Evolutionary conservation across 2,888 invertebrate species (phyloP).

Genomic region (Diadegma fenestrale): DNA sequence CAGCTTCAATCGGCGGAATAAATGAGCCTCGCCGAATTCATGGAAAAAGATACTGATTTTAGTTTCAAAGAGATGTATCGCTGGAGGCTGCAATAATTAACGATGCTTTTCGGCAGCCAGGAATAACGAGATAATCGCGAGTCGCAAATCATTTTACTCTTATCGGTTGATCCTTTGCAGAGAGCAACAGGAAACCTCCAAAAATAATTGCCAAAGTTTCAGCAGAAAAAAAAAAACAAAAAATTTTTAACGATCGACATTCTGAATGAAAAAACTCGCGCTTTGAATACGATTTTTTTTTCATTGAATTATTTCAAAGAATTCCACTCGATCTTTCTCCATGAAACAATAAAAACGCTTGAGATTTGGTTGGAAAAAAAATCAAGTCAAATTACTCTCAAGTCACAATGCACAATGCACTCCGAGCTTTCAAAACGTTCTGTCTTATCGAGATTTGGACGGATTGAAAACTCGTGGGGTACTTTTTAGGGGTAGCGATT

Average conservation of each 20-base stretch:
- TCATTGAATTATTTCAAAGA: too few relatives aligned
- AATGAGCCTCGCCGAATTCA: constrained; percentile 26
- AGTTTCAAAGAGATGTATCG: constrained; percentile 2
- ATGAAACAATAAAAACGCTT: too few relatives aligned
- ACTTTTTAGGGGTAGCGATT: too few relatives aligned
- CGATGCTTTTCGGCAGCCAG: neutral
- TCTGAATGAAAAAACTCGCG: neutral
- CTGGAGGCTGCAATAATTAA: constrained; percentile 26
- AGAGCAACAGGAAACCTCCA: neutral
- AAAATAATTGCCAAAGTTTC: neutral
- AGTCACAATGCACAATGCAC: too few relatives aligned
- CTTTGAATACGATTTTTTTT: neutral
- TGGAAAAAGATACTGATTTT: constrained; percentile 2
- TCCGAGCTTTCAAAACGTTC: too few relatives aligned
- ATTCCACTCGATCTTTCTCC: too few relatives aligned
- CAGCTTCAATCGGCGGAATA: constrained; percentile 29
- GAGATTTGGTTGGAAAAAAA: too few relatives aligned
- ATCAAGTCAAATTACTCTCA: too few relatives aligned
- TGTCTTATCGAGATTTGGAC: too few relatives aligned
- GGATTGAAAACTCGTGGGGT: too few relatives aligned
- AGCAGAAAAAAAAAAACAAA: neutral
- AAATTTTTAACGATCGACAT: neutral
- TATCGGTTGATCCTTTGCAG: neutral
- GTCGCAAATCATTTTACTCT: constrained; percentile 17
- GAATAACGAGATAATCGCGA: neutral